A percentile compares a stretch with the other conserved stretches of the same genome.
Conservation (phyloP, 2,888 invertebrate species). For the Griposia aprilina region DNA sequence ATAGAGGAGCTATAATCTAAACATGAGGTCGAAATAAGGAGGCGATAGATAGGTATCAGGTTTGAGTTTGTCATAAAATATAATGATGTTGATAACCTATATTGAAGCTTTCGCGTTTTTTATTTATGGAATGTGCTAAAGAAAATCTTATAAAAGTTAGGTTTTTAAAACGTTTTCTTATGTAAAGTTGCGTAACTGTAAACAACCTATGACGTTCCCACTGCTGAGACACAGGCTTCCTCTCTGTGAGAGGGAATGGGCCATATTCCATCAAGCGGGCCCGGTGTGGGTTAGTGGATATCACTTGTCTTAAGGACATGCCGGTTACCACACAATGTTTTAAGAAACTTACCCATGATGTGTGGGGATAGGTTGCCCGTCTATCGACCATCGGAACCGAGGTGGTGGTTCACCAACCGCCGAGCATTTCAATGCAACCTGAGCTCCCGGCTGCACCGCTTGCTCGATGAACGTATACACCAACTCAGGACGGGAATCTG, state of each 20-base stretch:
- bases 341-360: constrained; percentile 82
- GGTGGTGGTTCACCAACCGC: constrained; percentile 97
- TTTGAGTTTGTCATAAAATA: constrained; percentile 52
- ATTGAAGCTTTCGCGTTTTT: constrained; percentile 13
- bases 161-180: not conserved
- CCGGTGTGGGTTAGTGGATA: not conserved
- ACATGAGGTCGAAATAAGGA: constrained; percentile 28
- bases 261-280: too few relatives aligned
- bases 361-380: constrained; percentile 85
- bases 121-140: constrained; percentile 34
- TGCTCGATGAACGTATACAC: constrained; percentile 96
- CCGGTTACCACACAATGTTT: not conserved
- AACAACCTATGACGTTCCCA: not conserved
- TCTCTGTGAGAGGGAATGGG: not conserved
- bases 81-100: constrained; percentile 42
- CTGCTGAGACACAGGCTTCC: not conserved
- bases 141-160: not conserved
- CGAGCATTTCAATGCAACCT: constrained; percentile 96
- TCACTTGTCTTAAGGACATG: not conserved
- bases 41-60: constrained; percentile 33
- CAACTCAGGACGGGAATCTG: constrained; percentile 95
- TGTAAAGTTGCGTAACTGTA: not conserved
- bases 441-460: constrained; percentile 92
- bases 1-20: constrained; percentile 33
- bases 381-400: constrained; percentile 86